Evolutionary conservation across 2,113 vertebrate genomes (phyloP), one percentile per base, ranked within the genome.

Genomic region (Polypterus senegalus): DNA sequence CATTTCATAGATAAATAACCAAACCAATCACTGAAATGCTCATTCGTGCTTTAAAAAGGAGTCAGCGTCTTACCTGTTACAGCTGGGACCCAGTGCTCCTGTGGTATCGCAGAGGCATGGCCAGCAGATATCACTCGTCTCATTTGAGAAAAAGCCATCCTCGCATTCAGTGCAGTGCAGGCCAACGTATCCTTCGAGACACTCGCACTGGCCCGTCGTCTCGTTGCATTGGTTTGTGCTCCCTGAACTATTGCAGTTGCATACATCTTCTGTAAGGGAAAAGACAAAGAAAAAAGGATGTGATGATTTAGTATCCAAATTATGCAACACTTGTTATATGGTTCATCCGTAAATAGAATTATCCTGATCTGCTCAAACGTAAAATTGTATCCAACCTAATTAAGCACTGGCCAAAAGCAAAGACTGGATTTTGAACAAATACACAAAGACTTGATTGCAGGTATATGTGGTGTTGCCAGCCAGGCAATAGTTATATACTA

Each of bases 211-310:
- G n/a, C 86, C 86, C 0, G 77, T 81, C 54, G 3, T 59, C 5
- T 5, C 66, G 47, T 86, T 77, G 57, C 86, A 88, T 10, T 81
- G 78, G 46, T 82, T 75, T 66, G 66, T 5, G 46, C 82, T 78
- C 5, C 85, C 85, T 66, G 85, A 81, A 1, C 63, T 73, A 63
- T 79, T 86, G 79, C 86, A 88, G 85, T 87, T 87, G 67, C 77
- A 79, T 58, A 58, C 59, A 46, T 65, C 46, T 53, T 73, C 77
- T 76, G 68, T 70, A 74, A 4, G 9, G 27, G 77, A 10, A 51
- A 4, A 3, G 6, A 61, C 63, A 2, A 57, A 11, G 59, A 7
- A 51, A 9, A 4, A 46, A 9, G 51, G 43, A 47, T 27, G 9
- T 44, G 27, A 51, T 47, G 53, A 45, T 5, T 61, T 27, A 27